Evolutionary conservation across 2,797 vertebrate species (phyloP).

Genomic region (Microtus agrestis): DNA sequence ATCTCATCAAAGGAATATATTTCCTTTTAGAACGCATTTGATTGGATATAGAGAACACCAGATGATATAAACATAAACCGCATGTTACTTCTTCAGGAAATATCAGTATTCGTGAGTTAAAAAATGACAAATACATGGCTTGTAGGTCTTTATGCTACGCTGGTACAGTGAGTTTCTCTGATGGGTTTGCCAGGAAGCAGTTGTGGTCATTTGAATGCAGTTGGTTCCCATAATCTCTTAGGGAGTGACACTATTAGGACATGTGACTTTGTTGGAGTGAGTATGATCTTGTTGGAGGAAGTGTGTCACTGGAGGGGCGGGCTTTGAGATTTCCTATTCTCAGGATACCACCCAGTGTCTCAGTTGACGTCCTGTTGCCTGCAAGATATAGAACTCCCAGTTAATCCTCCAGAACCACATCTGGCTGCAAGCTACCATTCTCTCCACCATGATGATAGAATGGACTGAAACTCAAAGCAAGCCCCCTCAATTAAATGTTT

Average conservation of each 20-base stretch:
- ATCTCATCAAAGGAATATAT: neutral
- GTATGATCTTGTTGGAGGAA: neutral
- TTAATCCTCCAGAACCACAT: neutral
- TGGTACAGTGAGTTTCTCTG: neutral
- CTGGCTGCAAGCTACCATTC: neutral
- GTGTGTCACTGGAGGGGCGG: neutral
- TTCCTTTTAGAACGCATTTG: conserved; percentile 11
- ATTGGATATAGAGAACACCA: neutral
- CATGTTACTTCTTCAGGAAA: neutral
- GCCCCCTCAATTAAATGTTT: neutral
- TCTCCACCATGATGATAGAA: neutral
- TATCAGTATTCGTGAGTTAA: accelerated
- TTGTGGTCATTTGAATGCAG: neutral
- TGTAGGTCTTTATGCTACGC: neutral
- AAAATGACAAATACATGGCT: neutral
- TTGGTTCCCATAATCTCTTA: neutral
- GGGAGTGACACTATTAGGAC: neutral
- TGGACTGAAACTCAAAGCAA: neutral
- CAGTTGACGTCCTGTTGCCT: neutral
- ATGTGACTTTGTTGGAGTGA: neutral
- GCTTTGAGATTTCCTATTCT: neutral
- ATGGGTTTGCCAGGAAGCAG: neutral
- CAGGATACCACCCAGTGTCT: neutral
- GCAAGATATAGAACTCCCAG: neutral
- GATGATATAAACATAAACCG: neutral